Base-by-base conservation (phyloP, 2,113 vertebrate genomes). In the Heterotilapia buettikoferi region DNA sequence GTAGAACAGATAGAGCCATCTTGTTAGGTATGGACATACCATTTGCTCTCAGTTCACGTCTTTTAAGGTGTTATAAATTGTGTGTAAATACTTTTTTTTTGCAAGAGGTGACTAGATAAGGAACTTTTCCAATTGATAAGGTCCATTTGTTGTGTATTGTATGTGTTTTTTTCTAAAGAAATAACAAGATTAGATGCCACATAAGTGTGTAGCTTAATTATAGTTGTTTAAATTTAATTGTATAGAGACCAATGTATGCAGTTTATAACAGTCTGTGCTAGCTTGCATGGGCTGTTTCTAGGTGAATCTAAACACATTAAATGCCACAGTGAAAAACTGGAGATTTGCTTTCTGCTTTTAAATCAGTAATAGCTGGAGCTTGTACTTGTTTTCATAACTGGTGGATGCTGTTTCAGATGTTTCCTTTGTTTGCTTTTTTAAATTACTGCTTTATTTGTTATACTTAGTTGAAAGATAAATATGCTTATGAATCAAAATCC, bases 1-100 rank as follows among this genome's bases (percentile, higher is more conserved):
- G 18, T 79, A 66, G 36, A 82, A 82, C 33, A 83, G 29, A 87
- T 84, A 86, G 71, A 38, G 56, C 63, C 56, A 76, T 71, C 85
- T 90, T 88, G 40, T 89, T 87, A 54, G 79, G 82, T 91, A 90
- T 92, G 88, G 93, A 88, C 81, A 90, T 71, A 81, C 89, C 91
- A 90, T 92, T 87, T 90, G 82, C 47, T 89, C 61, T 82, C 80
- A 86, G 12, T 94, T 93, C 84, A 90, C 68, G 86, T 93, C 88
- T 81, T 83, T 84, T 52, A 84, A 92, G 18, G 40, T 86, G 47
- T 79, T 83, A 63, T 40, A 57, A 26, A 59, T 18, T 73, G 16
- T 31, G 71, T 57, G 73, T 54, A 76, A 40, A 56, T 38, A 18
- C n/a, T 40, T 76, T 29, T 45, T 76, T 78, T 50, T 6, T 50